phyloP scores from a whole-genome alignment of 2,888 invertebrate genomes.

The Clostera curtula region DNA sequence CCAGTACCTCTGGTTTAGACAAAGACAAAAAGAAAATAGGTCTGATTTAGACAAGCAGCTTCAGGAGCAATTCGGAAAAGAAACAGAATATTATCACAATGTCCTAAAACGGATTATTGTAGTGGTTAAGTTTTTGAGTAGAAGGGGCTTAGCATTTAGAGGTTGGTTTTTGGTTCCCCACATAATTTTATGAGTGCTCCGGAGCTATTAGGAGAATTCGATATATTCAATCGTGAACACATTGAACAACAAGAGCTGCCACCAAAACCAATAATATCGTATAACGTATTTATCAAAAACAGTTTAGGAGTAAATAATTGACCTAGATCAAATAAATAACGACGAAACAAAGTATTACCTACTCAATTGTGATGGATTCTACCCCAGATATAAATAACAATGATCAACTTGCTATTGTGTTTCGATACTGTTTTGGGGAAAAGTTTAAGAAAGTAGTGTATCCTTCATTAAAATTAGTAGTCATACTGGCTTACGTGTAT shows the following conservation, averaged over 20 bases:
- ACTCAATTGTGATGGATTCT: slow-evolving; percentile 8
- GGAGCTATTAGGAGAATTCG: slow-evolving; percentile 4
- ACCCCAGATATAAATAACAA: slow-evolving; percentile 9
- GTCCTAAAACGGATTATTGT: slow-evolving; percentile 11
- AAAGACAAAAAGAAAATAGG: slow-evolving; percentile 9
- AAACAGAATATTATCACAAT: slow-evolving; percentile 12
- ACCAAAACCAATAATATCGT: slow-evolving; percentile 8
- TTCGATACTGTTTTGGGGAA: slow-evolving; percentile 8
- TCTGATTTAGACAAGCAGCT: slow-evolving; percentile 10
- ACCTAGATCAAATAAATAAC: slow-evolving; percentile 7
- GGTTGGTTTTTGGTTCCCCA: slow-evolving; percentile 10
- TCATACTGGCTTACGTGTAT: slow-evolving; percentile 10
- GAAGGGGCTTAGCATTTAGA: slow-evolving; percentile 11
- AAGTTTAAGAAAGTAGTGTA: slow-evolving; percentile 3
- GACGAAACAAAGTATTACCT: slow-evolving; percentile 10
- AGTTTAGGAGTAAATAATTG: slow-evolving; percentile 10
- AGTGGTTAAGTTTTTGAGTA: slow-evolving; percentile 11
- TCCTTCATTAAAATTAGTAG: slow-evolving; percentile 11
- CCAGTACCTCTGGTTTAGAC: slow-evolving; percentile 7
- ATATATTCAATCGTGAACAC: slow-evolving; percentile 6
- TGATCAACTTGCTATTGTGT: slow-evolving; percentile 11
- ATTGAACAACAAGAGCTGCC: slow-evolving; percentile 9
- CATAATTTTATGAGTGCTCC: slow-evolving; percentile 9
- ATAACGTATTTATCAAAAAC: slow-evolving; percentile 9
- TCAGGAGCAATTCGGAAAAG: slow-evolving; percentile 9